Conservation (phyloP, 2,888 invertebrate species). For the Thecophora atra region DNA sequence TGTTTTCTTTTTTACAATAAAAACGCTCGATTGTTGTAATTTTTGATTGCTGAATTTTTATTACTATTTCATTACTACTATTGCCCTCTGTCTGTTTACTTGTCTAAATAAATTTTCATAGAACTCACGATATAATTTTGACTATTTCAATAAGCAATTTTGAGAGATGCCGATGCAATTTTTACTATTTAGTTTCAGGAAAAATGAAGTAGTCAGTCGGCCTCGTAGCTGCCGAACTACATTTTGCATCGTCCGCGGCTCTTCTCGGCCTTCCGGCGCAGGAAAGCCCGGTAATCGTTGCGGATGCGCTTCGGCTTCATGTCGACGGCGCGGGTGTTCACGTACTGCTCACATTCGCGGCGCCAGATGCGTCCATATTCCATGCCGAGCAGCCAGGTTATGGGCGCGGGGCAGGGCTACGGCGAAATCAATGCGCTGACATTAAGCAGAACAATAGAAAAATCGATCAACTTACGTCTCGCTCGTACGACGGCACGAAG, state of each 20-base stretch:
- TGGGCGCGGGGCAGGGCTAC: constrained; percentile 36
- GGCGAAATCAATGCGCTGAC: background rate
- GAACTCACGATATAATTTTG: too few relatives aligned
- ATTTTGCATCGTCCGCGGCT: background rate
- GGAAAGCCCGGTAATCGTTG: constrained; percentile 55
- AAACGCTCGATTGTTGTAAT: too few relatives aligned
- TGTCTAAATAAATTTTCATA: too few relatives aligned
- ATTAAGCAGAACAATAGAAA: background rate
- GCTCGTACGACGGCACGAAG: constrained; percentile 50
- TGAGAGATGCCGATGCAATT: too few relatives aligned
- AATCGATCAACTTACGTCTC: constrained; percentile 45
- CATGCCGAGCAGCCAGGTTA: constrained; percentile 41
- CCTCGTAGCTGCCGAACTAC: too few relatives aligned
- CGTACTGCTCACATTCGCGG: constrained; percentile 49
- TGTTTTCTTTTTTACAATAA: too few relatives aligned
- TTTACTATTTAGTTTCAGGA: too few relatives aligned
- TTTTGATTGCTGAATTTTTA: too few relatives aligned
- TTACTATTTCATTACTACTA: too few relatives aligned
- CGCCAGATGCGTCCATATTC: constrained; percentile 45
- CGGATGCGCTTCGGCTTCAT: constrained; percentile 48
- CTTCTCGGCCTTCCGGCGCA: constrained; percentile 48
- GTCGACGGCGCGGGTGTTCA: constrained; percentile 37
- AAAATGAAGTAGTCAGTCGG: too few relatives aligned
- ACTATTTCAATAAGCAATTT: too few relatives aligned
- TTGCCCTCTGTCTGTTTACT: too few relatives aligned